Evolutionary conservation across 2,888 invertebrate genomes (phyloP), one percentile per base, ranked within the genome.

Genomic region (Caenorhabditis afra): DNA sequence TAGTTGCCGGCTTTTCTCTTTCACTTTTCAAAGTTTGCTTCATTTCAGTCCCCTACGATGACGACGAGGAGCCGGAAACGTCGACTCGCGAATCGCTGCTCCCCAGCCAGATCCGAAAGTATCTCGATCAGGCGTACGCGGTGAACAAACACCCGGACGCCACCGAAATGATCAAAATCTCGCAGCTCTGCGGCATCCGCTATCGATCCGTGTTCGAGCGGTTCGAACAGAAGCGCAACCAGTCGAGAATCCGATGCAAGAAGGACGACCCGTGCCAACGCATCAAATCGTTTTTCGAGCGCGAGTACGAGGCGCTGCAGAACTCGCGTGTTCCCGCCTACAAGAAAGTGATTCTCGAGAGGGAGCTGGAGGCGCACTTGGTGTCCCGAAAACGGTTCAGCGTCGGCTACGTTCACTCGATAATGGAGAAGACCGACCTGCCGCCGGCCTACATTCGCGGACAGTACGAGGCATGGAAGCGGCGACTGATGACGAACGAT

Each of bases 341-440:
- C 8, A 41, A 12, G 20, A n/a, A 14, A 41, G 1, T 4, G 0
- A 12, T 44, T 2, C 41, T 58, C 12, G 58, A 58, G n/a, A 41
- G 39, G 3, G 41, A 16, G 5, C 39, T 58, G 18, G 58, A 58
- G 16, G 16, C 20, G 11, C 58, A 58, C 18, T 14, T 58, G 20
- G 11, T 58, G 10, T 41, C 58, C 8, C 8, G 41, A 41, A 58
- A 58, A 22, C n/a, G 22, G 18, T 41, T 58, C 41, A 58, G 41
- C 22, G 7, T 58, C 0, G 58, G 58, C 41, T 58, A 41, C 22
- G 41, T 58, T 39, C 58, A 58, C 39, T 10, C 41, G 65, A 53
- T 65, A 3, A 65, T 65, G 65, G 65, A 65, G 16, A 53, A 55
- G 29, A 45, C 52, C 0, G n/a, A 65, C 18, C 23, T 65, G 0